A percentile compares a stretch with the other conserved stretches of the same genome.
phyloP scores from a whole-genome alignment of 2,888 invertebrate genomes.

The Eilema griseolum region DNA sequence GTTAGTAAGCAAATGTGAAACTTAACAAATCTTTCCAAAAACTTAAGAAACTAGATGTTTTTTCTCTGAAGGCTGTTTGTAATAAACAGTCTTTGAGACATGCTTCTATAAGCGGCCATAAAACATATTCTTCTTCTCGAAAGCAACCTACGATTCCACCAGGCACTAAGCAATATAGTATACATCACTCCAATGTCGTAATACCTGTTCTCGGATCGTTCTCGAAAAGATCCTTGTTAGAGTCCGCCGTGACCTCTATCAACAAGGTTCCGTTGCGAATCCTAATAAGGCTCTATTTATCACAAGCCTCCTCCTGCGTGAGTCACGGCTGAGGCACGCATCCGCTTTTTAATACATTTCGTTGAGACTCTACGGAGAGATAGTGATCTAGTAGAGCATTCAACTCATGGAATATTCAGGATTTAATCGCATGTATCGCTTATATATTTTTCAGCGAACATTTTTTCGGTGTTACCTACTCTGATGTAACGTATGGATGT shows the following conservation, averaged over 20 bases:
- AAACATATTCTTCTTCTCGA: not conserved
- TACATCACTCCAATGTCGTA: conserved; percentile 18
- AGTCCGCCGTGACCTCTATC: conserved; percentile 44
- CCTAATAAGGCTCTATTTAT: conserved; percentile 54
- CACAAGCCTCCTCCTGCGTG: conserved; percentile 35
- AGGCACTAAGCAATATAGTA: conserved; percentile 8
- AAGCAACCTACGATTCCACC: not conserved
- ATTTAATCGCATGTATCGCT: conserved; percentile 36
- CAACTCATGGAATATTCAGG: conserved; percentile 43
- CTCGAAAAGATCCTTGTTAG: conserved; percentile 32
- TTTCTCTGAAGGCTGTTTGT: too few species aligned
- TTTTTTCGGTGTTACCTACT: conserved; percentile 4
- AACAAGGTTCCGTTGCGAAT: conserved; percentile 45
- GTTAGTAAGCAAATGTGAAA: too few species aligned
- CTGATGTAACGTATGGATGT: not conserved
- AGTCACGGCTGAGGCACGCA: conserved; percentile 29
- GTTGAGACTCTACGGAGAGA: conserved; percentile 24
- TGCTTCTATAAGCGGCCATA: not conserved
- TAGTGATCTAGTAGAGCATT: conserved; percentile 26
- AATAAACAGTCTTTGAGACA: not conserved
- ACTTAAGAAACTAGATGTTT: too few species aligned
- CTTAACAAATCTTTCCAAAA: too few species aligned
- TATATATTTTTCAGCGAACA: conserved; percentile 9
- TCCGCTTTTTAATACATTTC: conserved; percentile 41
- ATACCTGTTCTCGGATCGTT: conserved; percentile 40